Evolutionary conservation across 2,888 invertebrate genomes (phyloP).

Genomic region (Philereme vetulata): DNA sequence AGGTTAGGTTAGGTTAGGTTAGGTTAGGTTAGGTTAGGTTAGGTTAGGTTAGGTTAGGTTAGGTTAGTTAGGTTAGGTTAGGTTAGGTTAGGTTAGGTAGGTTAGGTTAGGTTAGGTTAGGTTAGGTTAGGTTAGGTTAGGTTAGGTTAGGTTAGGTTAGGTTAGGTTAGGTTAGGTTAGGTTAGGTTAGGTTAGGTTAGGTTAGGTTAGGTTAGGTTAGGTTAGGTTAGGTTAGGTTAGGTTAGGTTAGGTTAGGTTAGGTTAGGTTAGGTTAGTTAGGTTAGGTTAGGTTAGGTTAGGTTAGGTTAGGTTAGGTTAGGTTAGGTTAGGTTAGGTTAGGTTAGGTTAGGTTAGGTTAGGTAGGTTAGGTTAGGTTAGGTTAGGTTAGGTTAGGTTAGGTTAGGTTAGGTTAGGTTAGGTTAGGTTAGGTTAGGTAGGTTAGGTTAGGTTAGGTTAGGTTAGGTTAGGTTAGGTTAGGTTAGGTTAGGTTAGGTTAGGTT

Average conservation of each 20-base stretch:
- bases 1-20: conserved; percentile 1
- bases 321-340: conserved; percentile 1
- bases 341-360: too few species aligned
- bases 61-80: neutral
- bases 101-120: too few species aligned
- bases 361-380: too few species aligned
- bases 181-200: conserved; percentile 1
- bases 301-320: conserved; percentile 1
- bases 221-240: conserved; percentile 1
- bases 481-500: conserved; percentile 1
- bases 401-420: conserved; percentile 1
- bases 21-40: conserved; percentile 1
- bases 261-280: conserved; percentile 1
- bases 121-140: conserved; percentile 1
- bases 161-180: conserved; percentile 1
- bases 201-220: conserved; percentile 1
- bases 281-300: conserved; percentile 1
- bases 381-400: conserved; percentile 1
- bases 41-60: conserved; percentile 1
- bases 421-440: too few species aligned
- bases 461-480: conserved; percentile 1
- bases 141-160: conserved; percentile 1
- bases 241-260: conserved; percentile 1
- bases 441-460: conserved; percentile 1
- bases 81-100: too few species aligned